phyloP scores from a whole-genome alignment of 2,797 vertebrate species.

The Gymnothorax javanicus region DNA sequence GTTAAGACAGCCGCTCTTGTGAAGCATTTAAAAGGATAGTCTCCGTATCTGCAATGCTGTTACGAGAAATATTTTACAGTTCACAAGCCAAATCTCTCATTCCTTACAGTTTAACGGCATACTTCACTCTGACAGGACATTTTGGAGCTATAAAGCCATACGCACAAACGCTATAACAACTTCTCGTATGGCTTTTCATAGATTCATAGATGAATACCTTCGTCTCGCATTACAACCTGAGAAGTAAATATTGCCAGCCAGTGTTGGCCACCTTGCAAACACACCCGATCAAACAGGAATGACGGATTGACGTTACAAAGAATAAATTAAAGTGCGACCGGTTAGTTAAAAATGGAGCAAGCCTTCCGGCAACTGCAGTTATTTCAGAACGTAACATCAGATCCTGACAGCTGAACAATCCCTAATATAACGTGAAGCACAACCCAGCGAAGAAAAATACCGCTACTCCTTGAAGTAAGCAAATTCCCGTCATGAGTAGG shows the following conservation, averaged over 20 bases:
- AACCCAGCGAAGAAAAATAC: neutral
- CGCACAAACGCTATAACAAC: neutral
- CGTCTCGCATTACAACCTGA: neutral
- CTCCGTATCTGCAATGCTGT: neutral
- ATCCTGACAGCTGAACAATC: neutral
- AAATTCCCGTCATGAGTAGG: constrained; percentile 19
- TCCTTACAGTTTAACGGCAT: neutral
- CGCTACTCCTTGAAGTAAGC: neutral
- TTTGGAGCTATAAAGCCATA: neutral
- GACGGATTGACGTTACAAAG: neutral
- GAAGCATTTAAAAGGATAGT: neutral
- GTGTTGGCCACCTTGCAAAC: neutral
- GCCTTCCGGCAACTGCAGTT: neutral
- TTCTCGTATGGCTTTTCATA: neutral
- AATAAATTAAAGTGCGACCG: neutral
- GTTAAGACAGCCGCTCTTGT: neutral
- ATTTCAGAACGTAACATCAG: neutral
- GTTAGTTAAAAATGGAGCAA: neutral
- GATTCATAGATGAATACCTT: neutral
- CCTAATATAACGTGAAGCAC: neutral
- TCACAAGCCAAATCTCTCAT: neutral
- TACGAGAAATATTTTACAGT: neutral
- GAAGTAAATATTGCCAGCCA: neutral
- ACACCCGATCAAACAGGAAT: neutral
- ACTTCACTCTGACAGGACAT: neutral